These are phyloP conservation scores for Hemiscyllium ocellatum DNA, from an alignment of 2,113 vertebrate genomes.

Conservation along the genomic window DNA sequence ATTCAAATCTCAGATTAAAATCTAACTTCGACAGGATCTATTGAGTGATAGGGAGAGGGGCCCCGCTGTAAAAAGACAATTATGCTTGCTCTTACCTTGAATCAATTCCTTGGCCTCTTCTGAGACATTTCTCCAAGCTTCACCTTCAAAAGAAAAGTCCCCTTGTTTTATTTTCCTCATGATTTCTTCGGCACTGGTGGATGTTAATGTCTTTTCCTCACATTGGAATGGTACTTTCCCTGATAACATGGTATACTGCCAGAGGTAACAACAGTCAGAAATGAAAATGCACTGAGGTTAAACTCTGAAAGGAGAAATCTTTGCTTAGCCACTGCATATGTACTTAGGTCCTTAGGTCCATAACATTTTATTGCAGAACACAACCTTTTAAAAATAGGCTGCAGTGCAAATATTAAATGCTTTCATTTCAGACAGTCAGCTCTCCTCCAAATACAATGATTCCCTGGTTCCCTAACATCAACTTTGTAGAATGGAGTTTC, in stretches of 20 bases:
- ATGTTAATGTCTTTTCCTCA: slow-evolving; percentile 77
- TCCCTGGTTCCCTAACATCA: background rate
- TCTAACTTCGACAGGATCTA: background rate
- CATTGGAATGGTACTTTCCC: slow-evolving; percentile 96
- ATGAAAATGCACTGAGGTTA: background rate
- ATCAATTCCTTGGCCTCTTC: slow-evolving; percentile 93
- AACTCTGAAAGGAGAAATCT: background rate
- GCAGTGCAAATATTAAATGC: background rate
- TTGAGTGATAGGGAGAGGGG: background rate
- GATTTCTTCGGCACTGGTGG: slow-evolving; percentile 86
- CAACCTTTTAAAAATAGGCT: background rate
- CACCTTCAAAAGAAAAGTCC: slow-evolving; percentile 93
- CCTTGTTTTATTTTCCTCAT: slow-evolving; percentile 98
- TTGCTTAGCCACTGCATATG: background rate
- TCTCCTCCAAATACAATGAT: background rate
- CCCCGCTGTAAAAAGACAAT: background rate
- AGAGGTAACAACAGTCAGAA: background rate
- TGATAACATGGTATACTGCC: slow-evolving; percentile 93
- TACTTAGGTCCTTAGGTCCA: background rate
- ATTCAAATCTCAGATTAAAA: background rate
- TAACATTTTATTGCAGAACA: background rate
- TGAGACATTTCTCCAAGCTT: slow-evolving; percentile 93
- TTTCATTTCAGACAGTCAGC: background rate
- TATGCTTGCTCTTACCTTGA: slow-evolving; percentile 63
- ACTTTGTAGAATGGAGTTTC: background rate